These are phyloP conservation scores for Drosophila koepferae DNA, from an alignment of 2,888 invertebrate species.

Conservation along the genomic window DNA sequence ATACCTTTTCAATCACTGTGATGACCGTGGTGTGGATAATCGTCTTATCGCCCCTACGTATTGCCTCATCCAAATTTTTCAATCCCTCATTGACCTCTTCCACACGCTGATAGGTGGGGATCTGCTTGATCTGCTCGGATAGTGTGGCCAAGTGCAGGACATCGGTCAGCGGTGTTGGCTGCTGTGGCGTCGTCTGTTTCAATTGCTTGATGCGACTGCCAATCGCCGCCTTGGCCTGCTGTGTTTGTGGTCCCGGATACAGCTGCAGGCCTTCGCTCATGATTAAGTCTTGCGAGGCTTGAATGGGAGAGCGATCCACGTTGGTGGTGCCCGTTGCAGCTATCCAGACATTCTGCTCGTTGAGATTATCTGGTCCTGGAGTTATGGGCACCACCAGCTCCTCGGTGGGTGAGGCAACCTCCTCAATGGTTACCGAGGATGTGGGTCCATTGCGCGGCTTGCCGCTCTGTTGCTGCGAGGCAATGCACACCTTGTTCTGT, in stretches of 20 bases:
- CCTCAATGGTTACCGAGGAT: slow-evolving; percentile 86
- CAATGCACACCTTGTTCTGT: slow-evolving; percentile 79
- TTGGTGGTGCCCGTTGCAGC: slow-evolving; percentile 50
- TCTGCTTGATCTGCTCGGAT: slow-evolving; percentile 86
- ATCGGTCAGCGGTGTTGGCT: slow-evolving; percentile 86
- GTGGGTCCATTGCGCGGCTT: slow-evolving; percentile 82
- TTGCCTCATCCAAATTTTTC: slow-evolving; percentile 85
- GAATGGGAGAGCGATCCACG: slow-evolving; percentile 54
- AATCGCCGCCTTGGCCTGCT: slow-evolving; percentile 85
- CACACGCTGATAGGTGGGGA: slow-evolving; percentile 87
- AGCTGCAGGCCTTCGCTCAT: slow-evolving; percentile 80
- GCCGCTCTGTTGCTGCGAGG: slow-evolving; percentile 62
- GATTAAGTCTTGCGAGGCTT: slow-evolving; percentile 75
- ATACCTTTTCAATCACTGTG: slow-evolving; percentile 92
- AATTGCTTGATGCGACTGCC: slow-evolving; percentile 87
- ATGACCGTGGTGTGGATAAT: slow-evolving; percentile 90
- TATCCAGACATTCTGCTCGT: slow-evolving; percentile 78
- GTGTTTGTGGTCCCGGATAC: slow-evolving; percentile 74
- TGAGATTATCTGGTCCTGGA: slow-evolving; percentile 85
- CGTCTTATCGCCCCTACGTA: slow-evolving; percentile 87
- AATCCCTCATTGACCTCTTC: slow-evolving; percentile 87
- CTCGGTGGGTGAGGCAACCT: slow-evolving; percentile 85
- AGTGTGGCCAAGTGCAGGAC: slow-evolving; percentile 88
- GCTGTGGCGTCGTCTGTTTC: slow-evolving; percentile 85
- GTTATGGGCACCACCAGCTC: slow-evolving; percentile 86